phyloP scores from a whole-genome alignment of 2,888 invertebrate genomes.

The Cantharis nigra region DNA sequence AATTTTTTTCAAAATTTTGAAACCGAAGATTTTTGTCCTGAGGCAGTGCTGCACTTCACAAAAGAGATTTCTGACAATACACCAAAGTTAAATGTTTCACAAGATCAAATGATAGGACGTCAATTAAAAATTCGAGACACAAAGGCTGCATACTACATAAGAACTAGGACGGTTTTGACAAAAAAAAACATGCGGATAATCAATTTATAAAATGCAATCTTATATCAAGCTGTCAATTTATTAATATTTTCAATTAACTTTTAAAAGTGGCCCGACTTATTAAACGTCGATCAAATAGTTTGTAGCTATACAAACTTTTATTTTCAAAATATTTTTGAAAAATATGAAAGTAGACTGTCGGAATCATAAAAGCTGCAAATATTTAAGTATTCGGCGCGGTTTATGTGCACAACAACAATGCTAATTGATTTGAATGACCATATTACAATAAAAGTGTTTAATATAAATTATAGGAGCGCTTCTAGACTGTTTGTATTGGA shows the following conservation, averaged over 20 bases:
- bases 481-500: background rate
- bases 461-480: background rate
- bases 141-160: background rate
- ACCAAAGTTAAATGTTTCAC: background rate
- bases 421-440: background rate
- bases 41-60: background rate
- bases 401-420: background rate
- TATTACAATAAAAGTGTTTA: background rate
- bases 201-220: constrained; percentile 10
- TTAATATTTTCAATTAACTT: constrained; percentile 10
- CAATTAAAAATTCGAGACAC: background rate
- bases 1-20: no score
- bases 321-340: background rate
- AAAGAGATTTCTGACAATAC: background rate
- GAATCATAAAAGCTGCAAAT: background rate
- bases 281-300: constrained; percentile 7
- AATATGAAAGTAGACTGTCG: background rate
- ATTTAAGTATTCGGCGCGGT: background rate
- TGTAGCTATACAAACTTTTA: constrained; percentile 3
- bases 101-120: background rate
- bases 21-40: background rate
- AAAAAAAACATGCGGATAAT: background rate
- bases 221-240: constrained; percentile 11
- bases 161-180: background rate
- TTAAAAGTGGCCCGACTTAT: constrained; percentile 1